Conservation (phyloP, 2,113 vertebrate genomes). For the Nycticebus coucang region DNA sequence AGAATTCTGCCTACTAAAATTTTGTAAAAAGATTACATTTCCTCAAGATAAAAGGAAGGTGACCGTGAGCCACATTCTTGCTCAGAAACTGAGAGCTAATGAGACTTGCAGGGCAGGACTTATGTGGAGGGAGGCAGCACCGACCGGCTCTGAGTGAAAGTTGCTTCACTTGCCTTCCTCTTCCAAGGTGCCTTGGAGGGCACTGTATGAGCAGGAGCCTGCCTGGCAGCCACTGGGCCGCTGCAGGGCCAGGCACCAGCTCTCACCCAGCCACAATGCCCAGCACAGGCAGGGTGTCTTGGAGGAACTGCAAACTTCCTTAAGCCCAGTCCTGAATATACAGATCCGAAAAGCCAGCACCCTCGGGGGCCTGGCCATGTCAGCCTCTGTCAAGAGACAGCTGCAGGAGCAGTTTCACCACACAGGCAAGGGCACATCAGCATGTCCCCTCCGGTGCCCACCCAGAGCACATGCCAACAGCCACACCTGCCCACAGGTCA, state of each 20-base stretch:
- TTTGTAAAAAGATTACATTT: neutral
- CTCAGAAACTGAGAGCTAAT: neutral
- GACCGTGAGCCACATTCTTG: neutral
- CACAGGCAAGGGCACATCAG: neutral
- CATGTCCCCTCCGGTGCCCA: neutral
- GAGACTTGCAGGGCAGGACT: neutral
- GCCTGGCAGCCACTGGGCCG: no score
- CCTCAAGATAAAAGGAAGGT: neutral
- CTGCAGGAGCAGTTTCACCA: fast-evolving
- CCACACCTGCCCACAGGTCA: neutral
- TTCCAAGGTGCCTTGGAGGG: neutral
- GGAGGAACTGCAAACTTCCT: neutral
- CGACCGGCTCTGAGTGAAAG: neutral
- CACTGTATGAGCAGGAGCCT: neutral
- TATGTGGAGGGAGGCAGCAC: neutral
- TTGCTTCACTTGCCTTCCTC: neutral
- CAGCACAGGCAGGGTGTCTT: fast-evolving
- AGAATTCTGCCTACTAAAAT: neutral
- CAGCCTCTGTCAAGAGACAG: neutral
- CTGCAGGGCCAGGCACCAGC: neutral
- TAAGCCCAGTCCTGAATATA: neutral
- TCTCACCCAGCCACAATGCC: neutral
- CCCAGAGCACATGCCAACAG: neutral
- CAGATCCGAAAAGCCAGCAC: neutral
- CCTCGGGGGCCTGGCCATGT: neutral